These are phyloP conservation scores for Onychorhynchus coronatus DNA, from an alignment of 2,113 vertebrate genomes.

Conservation along the genomic window DNA sequence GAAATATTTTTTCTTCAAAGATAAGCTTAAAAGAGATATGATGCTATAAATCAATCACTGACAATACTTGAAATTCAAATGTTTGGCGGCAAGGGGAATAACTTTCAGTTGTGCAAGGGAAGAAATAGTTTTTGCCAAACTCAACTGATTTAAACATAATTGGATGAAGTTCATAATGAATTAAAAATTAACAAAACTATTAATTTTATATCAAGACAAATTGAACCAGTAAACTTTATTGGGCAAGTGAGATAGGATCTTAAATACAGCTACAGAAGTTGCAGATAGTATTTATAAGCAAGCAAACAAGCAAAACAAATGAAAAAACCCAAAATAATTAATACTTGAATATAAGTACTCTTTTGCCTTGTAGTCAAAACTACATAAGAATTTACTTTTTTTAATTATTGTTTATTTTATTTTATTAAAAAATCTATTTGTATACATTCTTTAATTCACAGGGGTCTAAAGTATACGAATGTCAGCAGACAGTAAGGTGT, in stretches of 20 bases:
- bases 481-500: neutral
- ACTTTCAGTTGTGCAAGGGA: neutral
- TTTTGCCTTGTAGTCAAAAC: neutral
- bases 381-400: accelerated
- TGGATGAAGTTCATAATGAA: neutral
- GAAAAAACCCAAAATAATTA: neutral
- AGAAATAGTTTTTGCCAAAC: neutral
- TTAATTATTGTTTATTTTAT: neutral
- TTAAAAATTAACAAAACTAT: neutral
- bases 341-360: neutral
- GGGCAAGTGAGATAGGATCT: neutral
- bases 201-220: neutral
- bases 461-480: neutral
- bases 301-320: neutral
- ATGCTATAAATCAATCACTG: neutral
- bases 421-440: neutral
- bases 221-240: neutral
- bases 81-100: neutral
- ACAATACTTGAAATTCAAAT: neutral
- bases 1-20: neutral
- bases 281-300: neutral
- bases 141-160: neutral
- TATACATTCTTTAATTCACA: neutral
- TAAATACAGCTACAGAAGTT: neutral
- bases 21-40: neutral